A percentile compares a stretch with the other conserved stretches of the same genome.
Conservation (phyloP, 35 echinoderm and acorn worm species). For the Acanthaster planci region DNA sequence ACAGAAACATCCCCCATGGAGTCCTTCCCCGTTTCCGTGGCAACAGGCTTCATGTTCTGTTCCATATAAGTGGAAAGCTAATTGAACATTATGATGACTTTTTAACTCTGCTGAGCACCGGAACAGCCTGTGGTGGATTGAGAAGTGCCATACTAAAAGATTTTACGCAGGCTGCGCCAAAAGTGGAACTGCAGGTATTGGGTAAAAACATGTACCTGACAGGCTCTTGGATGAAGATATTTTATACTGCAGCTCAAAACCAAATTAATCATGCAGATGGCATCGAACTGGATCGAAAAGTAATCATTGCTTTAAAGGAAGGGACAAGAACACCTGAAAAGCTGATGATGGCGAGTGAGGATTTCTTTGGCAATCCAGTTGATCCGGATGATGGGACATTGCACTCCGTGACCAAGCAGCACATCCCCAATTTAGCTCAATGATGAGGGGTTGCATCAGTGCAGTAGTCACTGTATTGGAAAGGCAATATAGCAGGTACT, state of each 20-base stretch:
- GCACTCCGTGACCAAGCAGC: too few species aligned
- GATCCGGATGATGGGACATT: too few species aligned
- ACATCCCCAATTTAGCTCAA: too few species aligned
- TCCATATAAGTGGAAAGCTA: constrained; percentile 48
- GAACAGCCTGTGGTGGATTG: constrained; percentile 31
- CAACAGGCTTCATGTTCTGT: constrained; percentile 44
- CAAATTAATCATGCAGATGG: constrained; percentile 37
- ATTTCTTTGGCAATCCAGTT: constrained; percentile 56
- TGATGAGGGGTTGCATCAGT: too few species aligned
- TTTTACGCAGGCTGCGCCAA: neutral
- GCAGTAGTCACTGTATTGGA: too few species aligned
- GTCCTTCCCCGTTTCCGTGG: constrained; percentile 44
- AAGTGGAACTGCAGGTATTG: constrained; percentile 37
- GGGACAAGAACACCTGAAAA: neutral
- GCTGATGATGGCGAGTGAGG: neutral
- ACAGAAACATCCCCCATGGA: constrained; percentile 29
- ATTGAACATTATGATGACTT: constrained; percentile 42
- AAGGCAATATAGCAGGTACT: neutral
- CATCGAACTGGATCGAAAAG: constrained; percentile 4
- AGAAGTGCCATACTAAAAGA: neutral
- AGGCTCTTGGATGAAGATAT: constrained; percentile 41
- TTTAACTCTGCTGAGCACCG: neutral
- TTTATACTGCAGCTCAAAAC: constrained; percentile 25
- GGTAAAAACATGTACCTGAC: constrained; percentile 38
- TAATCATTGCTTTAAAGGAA: neutral